Percentiles rank a stretch among this genome's conserved stretches.
Evolutionary conservation across 2,797 vertebrate species (phyloP).

Genomic region (Champsocephalus gunnari): DNA sequence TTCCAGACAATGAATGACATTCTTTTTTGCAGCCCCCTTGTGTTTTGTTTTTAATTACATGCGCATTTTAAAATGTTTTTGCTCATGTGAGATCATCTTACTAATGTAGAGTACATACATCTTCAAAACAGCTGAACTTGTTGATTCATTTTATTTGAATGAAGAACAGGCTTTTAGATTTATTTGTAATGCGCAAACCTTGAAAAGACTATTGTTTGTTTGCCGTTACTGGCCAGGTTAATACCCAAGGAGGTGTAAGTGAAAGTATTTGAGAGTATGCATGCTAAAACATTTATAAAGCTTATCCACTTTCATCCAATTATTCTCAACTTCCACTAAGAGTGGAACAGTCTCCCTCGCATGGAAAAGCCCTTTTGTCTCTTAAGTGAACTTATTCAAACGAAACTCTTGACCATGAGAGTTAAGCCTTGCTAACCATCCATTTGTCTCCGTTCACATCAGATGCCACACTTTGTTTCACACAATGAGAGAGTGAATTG

Average conservation of each 20-base stretch:
- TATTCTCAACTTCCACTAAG: constrained; percentile 20
- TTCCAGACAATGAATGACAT: constrained; percentile 14
- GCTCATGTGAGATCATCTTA: constrained; percentile 4
- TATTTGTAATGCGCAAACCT: constrained; percentile 12
- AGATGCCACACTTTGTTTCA: constrained; percentile 5
- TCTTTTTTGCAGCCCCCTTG: not conserved
- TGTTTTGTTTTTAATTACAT: constrained; percentile 25
- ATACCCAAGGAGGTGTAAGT: constrained; percentile 1
- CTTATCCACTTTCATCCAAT: constrained; percentile 39
- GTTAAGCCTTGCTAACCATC: constrained; percentile 12
- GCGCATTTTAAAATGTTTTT: constrained; percentile 13
- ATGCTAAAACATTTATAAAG: constrained; percentile 17
- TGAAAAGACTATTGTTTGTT: constrained; percentile 25
- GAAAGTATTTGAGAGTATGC: constrained; percentile 16
- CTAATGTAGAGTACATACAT: constrained; percentile 9
- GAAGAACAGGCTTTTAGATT: not conserved
- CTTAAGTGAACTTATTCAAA: constrained; percentile 22
- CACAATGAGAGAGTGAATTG: constrained; percentile 39
- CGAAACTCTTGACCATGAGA: constrained; percentile 49
- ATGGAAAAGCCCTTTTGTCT: not conserved
- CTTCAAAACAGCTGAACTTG: not conserved
- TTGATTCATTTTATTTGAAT: constrained; percentile 15
- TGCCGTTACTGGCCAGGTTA: constrained; percentile 8
- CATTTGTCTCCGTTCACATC: constrained; percentile 7
- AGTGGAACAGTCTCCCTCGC: constrained; percentile 14